Base-by-base conservation (phyloP, 2,797 vertebrate genomes). In the Anableps anableps region DNA sequence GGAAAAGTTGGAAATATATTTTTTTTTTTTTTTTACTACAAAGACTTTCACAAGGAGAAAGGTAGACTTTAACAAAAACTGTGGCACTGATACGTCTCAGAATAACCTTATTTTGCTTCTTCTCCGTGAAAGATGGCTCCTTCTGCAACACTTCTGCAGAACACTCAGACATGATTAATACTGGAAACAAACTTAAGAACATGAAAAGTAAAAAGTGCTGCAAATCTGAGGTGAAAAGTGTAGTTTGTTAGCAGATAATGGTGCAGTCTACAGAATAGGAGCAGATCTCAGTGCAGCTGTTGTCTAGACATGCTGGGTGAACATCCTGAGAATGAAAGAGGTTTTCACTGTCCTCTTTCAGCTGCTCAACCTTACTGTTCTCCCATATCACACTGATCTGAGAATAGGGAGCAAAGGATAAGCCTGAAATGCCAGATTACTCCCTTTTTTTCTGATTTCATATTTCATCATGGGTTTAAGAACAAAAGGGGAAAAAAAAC, bases 381-480 rank as follows among this genome's bases (percentile, higher is more conserved):
- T 50, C 74, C 31, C 36, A 23, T 55, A 84, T 89, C 85, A 45
- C 11, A 16, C 78, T 72, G 85, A 90, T 87, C 80, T 83, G 75
- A 78, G 81, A 74, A 83, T 74, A 86, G 75, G 78, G 82, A 88
- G 82, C 78, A 84, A 60, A 87, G 79, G 70, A 85, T 80, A 77
- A 86, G 84, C 72, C 64, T 29, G 66, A 86, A 85, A 88, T 60
- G 77, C 79, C 13, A 77, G 72, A 87, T 88, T 82, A 79, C 86
- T 88, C 79, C 7, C 23, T 74, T 81, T 41, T 82, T 81, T 78
- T 87, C 90, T 86, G 51, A 58, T 88, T 80, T 88, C 77, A 72
- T 80, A 76, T 76, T 75, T 86, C 75, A 84, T 55, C 72, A 83
- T 70, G 55, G 71, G 62, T 81, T 72, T 83, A 76, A 75, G 77